These are phyloP conservation scores for Philaethria dido DNA, from an alignment of 2,888 invertebrate species.

Conservation along the genomic window DNA sequence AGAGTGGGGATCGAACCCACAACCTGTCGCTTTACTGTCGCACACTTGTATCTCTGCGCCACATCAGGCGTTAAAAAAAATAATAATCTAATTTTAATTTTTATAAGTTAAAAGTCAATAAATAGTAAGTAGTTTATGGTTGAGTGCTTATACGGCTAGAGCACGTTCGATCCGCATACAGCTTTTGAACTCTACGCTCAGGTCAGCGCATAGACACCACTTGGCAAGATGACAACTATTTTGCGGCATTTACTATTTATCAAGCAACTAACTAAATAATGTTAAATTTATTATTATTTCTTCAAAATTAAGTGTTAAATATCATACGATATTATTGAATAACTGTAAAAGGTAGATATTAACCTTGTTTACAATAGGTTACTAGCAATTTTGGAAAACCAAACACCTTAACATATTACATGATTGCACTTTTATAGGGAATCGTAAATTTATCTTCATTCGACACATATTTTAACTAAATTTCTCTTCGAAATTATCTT, in stretches of 20 bases:
- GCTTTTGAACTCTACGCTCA: slow-evolving; percentile 17
- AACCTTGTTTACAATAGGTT: too few relatives aligned
- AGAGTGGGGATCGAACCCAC: too few relatives aligned
- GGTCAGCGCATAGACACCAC: slow-evolving; percentile 38
- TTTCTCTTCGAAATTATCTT: too few relatives aligned
- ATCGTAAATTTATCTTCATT: too few relatives aligned
- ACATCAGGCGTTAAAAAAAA: background rate
- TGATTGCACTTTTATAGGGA: too few relatives aligned
- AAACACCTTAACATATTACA: too few relatives aligned
- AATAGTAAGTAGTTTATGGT: slow-evolving; percentile 6
- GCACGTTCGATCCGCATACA: slow-evolving; percentile 17
- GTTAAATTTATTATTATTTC: slow-evolving; percentile 4
- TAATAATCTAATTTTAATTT: background rate
- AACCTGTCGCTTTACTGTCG: too few relatives aligned
- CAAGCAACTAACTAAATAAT: slow-evolving; percentile 57
- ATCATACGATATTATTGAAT: background rate
- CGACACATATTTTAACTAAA: too few relatives aligned
- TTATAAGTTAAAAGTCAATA: slow-evolving; percentile 8
- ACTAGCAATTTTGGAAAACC: too few relatives aligned
- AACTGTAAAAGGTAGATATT: too few relatives aligned
- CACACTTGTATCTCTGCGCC: too few relatives aligned
- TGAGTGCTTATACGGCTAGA: background rate
- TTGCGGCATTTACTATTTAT: slow-evolving; percentile 68
- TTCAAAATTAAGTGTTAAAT: background rate
- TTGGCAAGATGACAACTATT: slow-evolving; percentile 79